These are phyloP conservation scores for Tetraodon nigroviridis DNA, from an alignment of 2,113 vertebrate species.

Conservation along the genomic window DNA sequence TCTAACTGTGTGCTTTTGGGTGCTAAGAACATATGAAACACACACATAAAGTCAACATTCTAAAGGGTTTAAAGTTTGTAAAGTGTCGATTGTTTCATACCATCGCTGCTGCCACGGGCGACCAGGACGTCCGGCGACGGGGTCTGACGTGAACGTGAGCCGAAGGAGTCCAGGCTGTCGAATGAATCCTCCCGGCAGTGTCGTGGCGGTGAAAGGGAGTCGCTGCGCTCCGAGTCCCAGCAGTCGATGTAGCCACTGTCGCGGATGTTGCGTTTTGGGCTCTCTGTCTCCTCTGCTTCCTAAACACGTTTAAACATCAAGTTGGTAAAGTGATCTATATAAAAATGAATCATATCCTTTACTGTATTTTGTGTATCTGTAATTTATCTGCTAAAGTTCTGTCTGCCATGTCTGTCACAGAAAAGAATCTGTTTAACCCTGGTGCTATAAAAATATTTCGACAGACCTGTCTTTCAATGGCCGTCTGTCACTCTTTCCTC, in stretches of 20 bases:
- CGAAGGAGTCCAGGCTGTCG: conserved; percentile 97
- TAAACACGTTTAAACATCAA: conserved; percentile 40
- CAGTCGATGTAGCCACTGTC: conserved; percentile 98
- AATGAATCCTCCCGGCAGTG: conserved; percentile 95
- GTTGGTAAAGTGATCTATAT: no score
- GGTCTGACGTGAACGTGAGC: conserved; percentile 92
- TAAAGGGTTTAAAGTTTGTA: not conserved
- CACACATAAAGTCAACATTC: not conserved
- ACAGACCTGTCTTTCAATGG: no score
- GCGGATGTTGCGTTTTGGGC: conserved; percentile 87
- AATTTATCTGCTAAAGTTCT: no score
- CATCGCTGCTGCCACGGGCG: conserved; percentile 91
- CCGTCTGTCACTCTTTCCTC: conserved; percentile 22
- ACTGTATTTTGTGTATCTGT: no score
- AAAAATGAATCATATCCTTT: no score
- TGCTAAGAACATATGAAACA: not conserved
- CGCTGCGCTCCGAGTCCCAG: conserved; percentile 96
- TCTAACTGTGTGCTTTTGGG: not conserved
- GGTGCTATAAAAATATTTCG: no score
- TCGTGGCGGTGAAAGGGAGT: conserved; percentile 90
- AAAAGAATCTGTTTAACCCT: no score
- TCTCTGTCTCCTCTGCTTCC: conserved; percentile 90
- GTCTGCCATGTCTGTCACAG: no score
- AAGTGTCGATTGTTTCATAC: conserved; percentile 61
- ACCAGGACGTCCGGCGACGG: conserved; percentile 93